A percentile compares a stretch with the other conserved stretches of the same genome.
phyloP scores from a whole-genome alignment of 1,140 invertebrate species.

The Sarcophaga bullata region DNA sequence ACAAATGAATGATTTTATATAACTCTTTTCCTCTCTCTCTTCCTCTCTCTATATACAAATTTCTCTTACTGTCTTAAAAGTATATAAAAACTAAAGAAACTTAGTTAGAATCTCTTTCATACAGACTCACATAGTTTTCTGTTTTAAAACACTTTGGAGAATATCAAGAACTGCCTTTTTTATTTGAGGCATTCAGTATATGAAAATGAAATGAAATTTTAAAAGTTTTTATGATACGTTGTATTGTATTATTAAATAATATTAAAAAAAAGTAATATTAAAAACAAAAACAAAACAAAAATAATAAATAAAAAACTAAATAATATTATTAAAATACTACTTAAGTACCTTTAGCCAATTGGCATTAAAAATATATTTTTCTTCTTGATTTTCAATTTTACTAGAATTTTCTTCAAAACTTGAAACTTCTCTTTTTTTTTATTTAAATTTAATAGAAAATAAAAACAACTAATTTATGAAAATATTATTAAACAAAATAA shows the following conservation, averaged over 20 bases:
- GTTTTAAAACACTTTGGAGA: background rate
- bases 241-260: background rate
- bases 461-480: background rate
- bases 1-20: no score
- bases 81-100: no score
- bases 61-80: no score
- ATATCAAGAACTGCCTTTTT: background rate
- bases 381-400: conserved; percentile 14
- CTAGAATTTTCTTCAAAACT: background rate
- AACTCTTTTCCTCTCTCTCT: no score
- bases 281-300: background rate
- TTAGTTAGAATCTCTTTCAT: no score
- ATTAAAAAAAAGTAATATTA: conserved; percentile 3
- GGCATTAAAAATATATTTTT: conserved; percentile 61
- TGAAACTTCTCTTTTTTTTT: background rate
- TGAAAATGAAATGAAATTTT: background rate
- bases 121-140: no score
- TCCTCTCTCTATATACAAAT: no score
- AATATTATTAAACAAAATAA: background rate
- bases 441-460: background rate
- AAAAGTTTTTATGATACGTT: background rate
- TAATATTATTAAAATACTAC: conserved; percentile 22
- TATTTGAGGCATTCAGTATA: background rate
- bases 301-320: conserved; percentile 11
- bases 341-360: conserved; percentile 64